Evolutionary conservation across 2,113 vertebrate genomes (phyloP).

Genomic region (Atherinomorus stipes): DNA sequence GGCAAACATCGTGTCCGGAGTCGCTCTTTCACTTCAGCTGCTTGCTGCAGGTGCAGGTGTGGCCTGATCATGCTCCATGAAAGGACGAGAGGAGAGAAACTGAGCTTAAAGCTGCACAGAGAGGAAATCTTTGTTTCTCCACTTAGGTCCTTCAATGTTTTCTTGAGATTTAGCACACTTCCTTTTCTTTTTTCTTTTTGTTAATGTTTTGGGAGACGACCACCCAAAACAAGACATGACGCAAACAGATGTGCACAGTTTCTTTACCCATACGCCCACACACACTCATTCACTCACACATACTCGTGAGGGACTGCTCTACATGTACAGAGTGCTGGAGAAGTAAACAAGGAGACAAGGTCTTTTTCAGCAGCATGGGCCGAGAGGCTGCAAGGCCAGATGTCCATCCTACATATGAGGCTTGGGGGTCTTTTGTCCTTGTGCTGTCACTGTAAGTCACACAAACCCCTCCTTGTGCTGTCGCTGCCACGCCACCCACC

Average conservation of each 20-base stretch:
- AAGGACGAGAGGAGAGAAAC: conserved; percentile 32
- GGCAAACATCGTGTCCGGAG: conserved; percentile 58
- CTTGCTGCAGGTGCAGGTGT: conserved; percentile 41
- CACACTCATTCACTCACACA: conserved; percentile 27
- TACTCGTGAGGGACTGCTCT: conserved; percentile 67
- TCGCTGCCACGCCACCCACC: conserved; percentile 59
- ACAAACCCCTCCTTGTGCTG: conserved; percentile 61
- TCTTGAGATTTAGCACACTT: conserved; percentile 38
- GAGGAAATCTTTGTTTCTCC: conserved; percentile 34
- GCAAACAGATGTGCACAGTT: conserved; percentile 63
- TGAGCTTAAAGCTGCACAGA: conserved; percentile 28
- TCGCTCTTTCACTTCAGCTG: conserved; percentile 50
- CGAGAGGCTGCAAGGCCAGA: conserved; percentile 71
- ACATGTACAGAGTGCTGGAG: conserved; percentile 78
- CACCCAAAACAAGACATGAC: conserved; percentile 51
- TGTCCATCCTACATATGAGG: conserved; percentile 60
- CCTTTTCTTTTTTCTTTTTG: conserved; percentile 33
- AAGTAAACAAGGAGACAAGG: conserved; percentile 72
- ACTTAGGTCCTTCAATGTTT: conserved; percentile 30
- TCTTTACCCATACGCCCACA: background rate
- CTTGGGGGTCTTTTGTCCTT: conserved; percentile 65
- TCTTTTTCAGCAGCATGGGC: conserved; percentile 70
- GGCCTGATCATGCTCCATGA: conserved; percentile 45
- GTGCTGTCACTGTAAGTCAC: conserved; percentile 64
- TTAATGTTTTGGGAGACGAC: conserved; percentile 29